Evolutionary conservation across 2,888 invertebrate species (phyloP).

Genomic region (Amiota communis): DNA sequence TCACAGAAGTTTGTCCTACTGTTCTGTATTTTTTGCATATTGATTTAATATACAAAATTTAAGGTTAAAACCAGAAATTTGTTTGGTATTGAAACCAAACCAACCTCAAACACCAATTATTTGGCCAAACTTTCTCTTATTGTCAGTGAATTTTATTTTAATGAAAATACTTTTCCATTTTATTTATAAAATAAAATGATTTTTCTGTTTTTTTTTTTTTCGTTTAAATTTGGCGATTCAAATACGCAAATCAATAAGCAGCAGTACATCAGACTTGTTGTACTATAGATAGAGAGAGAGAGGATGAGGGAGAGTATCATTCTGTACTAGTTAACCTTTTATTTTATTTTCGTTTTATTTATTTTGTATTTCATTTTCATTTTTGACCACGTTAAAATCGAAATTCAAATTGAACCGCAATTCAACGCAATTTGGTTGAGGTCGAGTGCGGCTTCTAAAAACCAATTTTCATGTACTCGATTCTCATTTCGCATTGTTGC

Average conservation of each 20-base stretch:
- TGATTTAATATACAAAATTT: too few species aligned
- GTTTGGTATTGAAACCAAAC: too few species aligned
- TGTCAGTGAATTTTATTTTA: too few species aligned
- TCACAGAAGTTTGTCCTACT: too few species aligned
- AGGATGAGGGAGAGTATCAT: neutral
- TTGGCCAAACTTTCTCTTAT: too few species aligned
- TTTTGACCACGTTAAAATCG: neutral
- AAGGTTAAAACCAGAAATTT: too few species aligned
- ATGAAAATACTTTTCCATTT: too few species aligned
- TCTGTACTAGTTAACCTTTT: neutral
- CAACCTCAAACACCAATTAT: too few species aligned
- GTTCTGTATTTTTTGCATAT: too few species aligned
- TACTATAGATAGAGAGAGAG: too few species aligned
- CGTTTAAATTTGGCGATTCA: slow-evolving; percentile 1
- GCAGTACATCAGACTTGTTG: neutral
- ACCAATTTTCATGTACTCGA: neutral
- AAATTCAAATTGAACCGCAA: slow-evolving; percentile 6
- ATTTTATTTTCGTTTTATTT: neutral
- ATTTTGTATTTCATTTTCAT: neutral
- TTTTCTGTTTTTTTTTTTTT: neutral
- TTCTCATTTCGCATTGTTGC: neutral
- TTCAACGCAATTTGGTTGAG: slow-evolving; percentile 1
- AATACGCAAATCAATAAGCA: slow-evolving; percentile 15
- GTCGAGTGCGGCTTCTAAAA: neutral
- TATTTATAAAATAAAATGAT: too few species aligned